phyloP scores from a whole-genome alignment of 2,113 vertebrate species.

The Caracal caracal region DNA sequence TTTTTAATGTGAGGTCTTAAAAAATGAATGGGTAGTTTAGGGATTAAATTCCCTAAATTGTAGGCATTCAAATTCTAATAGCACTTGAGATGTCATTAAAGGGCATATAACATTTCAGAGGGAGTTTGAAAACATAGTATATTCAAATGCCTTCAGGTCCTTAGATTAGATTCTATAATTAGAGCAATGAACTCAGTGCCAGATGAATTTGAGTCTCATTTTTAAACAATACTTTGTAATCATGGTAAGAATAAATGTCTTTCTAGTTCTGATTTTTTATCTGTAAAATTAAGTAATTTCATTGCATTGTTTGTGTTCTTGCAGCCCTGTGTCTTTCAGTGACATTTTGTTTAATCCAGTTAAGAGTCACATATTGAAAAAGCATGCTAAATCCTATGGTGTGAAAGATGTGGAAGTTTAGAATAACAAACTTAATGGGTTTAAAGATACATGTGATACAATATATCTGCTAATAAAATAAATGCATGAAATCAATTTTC shows the following conservation, averaged over 20 bases:
- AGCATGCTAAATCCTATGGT: not conserved
- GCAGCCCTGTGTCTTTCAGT: not conserved
- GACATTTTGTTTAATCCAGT: not conserved
- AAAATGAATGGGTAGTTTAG: not conserved
- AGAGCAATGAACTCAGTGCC: not conserved
- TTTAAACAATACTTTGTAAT: not conserved
- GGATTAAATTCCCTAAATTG: not conserved
- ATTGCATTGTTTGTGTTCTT: constrained; percentile 10
- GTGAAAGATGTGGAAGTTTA: not conserved
- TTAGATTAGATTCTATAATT: not conserved
- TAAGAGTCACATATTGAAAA: constrained; percentile 34
- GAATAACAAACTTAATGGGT: not conserved
- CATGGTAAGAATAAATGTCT: not conserved
- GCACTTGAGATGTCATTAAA: not conserved
- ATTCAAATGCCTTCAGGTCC: not conserved
- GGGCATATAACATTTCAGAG: not conserved
- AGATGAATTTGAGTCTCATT: not conserved
- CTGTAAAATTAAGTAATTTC: not conserved
- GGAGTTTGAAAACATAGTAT: not conserved
- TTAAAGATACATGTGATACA: not conserved
- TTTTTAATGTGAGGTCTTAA: not conserved
- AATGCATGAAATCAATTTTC: not conserved
- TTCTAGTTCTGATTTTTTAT: not conserved
- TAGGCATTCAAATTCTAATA: not conserved
- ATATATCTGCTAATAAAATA: not conserved